A percentile compares a stretch with the other conserved stretches of the same genome.
phyloP scores from a whole-genome alignment of 2,888 invertebrate genomes.

The Tribolium freemani region DNA sequence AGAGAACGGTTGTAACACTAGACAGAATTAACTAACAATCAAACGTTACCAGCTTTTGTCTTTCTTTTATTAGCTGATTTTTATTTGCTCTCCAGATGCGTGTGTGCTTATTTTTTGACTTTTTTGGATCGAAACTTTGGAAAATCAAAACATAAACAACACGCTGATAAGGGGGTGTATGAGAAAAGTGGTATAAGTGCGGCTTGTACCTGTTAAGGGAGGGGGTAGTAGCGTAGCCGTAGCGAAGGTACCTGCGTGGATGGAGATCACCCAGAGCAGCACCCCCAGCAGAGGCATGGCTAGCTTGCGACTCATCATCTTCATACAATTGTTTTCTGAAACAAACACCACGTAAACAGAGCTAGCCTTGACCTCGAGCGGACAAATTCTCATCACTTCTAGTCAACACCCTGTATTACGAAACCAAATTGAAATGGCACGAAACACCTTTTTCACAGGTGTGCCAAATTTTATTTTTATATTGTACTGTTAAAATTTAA shows the following conservation, averaged over 20 bases:
- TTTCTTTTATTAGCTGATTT: conserved; percentile 18
- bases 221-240: conserved; percentile 47
- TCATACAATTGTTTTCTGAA: conserved; percentile 42
- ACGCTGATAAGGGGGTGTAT: conserved; percentile 16
- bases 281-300: conserved; percentile 50
- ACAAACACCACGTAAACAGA: not conserved
- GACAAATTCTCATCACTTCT: not conserved
- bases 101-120: conserved; percentile 36
- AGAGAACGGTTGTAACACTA: conserved; percentile 49
- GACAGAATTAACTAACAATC: conserved; percentile 21
- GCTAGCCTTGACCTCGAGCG: not conserved
- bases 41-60: conserved; percentile 42
- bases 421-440: too few species aligned
- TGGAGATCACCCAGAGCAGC: conserved; percentile 50
- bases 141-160: conserved; percentile 37
- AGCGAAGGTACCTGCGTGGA: conserved; percentile 50
- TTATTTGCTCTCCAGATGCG: conserved; percentile 30
- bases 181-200: conserved; percentile 44
- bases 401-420: too few species aligned
- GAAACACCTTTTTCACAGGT: too few species aligned
- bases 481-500: not conserved
- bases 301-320: conserved; percentile 47
- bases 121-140: not conserved
- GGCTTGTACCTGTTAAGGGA: conserved; percentile 49
- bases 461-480: not conserved